phyloP scores from a whole-genome alignment of 2,888 invertebrate species.

The Emmelina monodactyla region DNA sequence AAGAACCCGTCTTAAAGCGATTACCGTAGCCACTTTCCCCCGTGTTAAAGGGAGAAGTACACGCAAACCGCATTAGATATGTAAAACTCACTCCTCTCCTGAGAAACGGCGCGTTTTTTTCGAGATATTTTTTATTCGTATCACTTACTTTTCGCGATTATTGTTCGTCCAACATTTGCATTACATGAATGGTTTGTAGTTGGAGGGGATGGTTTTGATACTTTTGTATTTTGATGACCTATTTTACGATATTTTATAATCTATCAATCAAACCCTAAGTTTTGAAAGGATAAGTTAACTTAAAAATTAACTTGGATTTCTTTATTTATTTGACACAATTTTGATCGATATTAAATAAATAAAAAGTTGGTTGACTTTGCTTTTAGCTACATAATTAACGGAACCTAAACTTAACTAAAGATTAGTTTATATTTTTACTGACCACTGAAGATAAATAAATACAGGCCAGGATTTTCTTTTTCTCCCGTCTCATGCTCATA shows the following conservation, averaged over 20 bases:
- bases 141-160: conserved; percentile 61
- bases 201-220: conserved; percentile 21
- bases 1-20: conserved; percentile 58
- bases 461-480: no score
- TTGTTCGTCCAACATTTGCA: conserved; percentile 59
- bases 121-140: conserved; percentile 60
- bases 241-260: background rate
- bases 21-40: conserved; percentile 27
- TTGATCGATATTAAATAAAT: no score
- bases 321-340: no score
- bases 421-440: no score
- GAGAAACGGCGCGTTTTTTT: conserved; percentile 33
- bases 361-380: background rate
- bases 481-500: no score
- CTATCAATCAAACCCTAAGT: background rate
- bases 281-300: background rate
- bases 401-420: background rate
- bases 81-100: conserved; percentile 38
- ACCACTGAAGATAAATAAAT: no score
- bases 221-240: conserved; percentile 8
- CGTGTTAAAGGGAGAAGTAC: conserved; percentile 29
- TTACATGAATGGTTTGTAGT: conserved; percentile 24
- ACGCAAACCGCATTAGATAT: conserved; percentile 65
- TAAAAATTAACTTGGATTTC: background rate
- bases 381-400: background rate